Percentiles rank a stretch among this genome's conserved stretches.
Conservation (phyloP, 2,888 invertebrate species). For the Drosophila subsilvestris region DNA sequence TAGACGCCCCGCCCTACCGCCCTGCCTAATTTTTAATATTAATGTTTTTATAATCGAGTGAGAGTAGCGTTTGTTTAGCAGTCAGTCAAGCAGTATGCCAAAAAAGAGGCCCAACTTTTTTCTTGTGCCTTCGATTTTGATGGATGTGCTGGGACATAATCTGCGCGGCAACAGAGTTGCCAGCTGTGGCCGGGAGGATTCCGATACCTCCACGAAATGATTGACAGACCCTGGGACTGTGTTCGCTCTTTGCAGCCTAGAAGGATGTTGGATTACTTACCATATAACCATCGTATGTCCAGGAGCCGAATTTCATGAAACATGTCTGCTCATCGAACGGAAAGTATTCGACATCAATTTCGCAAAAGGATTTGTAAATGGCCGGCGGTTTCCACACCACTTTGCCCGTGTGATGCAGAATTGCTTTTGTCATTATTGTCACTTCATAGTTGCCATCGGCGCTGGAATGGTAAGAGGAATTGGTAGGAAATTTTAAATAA, state of each 20-base stretch:
- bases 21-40: slow-evolving; percentile 25
- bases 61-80: slow-evolving; percentile 63
- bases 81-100: slow-evolving; percentile 23
- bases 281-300: slow-evolving; percentile 98
- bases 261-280: slow-evolving; percentile 85
- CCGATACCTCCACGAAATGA: background rate
- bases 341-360: slow-evolving; percentile 97
- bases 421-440: slow-evolving; percentile 99
- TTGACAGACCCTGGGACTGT: background rate
- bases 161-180: slow-evolving; percentile 33
- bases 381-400: slow-evolving; percentile 99
- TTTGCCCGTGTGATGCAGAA: slow-evolving; percentile 95
- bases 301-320: slow-evolving; percentile 96
- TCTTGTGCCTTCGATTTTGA: slow-evolving; percentile 33
- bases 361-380: slow-evolving; percentile 98
- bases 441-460: slow-evolving; percentile 99
- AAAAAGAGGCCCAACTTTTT: background rate
- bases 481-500: too few species aligned
- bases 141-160: slow-evolving; percentile 45
- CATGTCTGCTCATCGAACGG: slow-evolving; percentile 98
- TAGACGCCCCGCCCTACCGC: background rate
- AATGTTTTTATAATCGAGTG: slow-evolving; percentile 78
- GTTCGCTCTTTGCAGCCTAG: background rate
- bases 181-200: slow-evolving; percentile 32
- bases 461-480: too few species aligned